Evolutionary conservation across 2,888 invertebrate species (phyloP), one percentile per base, ranked within the genome.

Genomic region (Limenitis camilla): DNA sequence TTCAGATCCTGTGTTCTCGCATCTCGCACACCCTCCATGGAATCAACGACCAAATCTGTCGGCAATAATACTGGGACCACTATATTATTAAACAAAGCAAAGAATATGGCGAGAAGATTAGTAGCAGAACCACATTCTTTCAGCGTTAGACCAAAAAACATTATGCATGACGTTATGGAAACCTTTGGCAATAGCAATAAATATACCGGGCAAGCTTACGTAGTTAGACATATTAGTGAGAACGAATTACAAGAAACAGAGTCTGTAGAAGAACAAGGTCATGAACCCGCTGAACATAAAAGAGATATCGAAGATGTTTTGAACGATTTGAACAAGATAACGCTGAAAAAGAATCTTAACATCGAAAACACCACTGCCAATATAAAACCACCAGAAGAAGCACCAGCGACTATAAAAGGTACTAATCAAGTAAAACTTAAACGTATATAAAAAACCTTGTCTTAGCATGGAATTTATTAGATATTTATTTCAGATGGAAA

Each of bases 1-100:
- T 93, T 93, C 77, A 85, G 91, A 63, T 92, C 92, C 65, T 89
- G 90, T 60, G 91, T 91, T 40, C 77, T 92, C 58, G 91, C 91
- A 0, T 68, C 74, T 1, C 63, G 76, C 19, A 78, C 81, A 1
- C 81, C 85, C 0, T 82, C 84, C 52, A 76, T 78, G 81, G 89
- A 80, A 62, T 89, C 74, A 1, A 68, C 81, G 55, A 89, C 79
- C 40, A 84, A 79, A 64, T 76, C 76, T 0, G 73, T 72, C 28
- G 84, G 84, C 0, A 79, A 81, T 54, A 86, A 83, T 55, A 85
- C 85, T 0, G 84, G 85, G 4, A 84, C 81, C 11, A 68, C 80
- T 2, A 84, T 86, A 36, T 64, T 85, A 30, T 60, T 86, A 11
- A 87, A 85, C 56, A 88, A 87, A 61, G 87, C 86, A 1, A 86